These are phyloP conservation scores for Drosophila trichaetosa DNA, from an alignment of 2,888 invertebrate species.

Conservation along the genomic window DNA sequence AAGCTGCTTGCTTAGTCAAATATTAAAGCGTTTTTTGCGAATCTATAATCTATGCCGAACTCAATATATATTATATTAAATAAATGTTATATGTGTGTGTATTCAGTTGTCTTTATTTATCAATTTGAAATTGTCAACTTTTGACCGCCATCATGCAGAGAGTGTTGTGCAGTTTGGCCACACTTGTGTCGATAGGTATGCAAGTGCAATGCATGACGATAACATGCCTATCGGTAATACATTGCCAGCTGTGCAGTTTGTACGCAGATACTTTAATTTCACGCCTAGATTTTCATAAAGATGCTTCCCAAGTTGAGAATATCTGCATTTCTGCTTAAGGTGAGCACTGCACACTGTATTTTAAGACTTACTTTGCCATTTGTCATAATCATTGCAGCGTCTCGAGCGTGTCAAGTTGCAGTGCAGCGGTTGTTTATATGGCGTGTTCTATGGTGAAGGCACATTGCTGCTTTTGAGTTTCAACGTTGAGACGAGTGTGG, in stretches of 20 bases:
- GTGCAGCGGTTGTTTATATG: constrained; percentile 90
- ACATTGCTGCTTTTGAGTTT: constrained; percentile 89
- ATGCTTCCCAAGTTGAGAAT: constrained; percentile 92
- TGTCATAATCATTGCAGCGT: constrained; percentile 86
- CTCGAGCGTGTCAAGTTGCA: constrained; percentile 88
- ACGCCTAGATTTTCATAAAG: constrained; percentile 48
- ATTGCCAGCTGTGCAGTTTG: constrained; percentile 73
- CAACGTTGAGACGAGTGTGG: constrained; percentile 88
- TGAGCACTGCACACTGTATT: constrained; percentile 83
- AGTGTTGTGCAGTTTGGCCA: constrained; percentile 22
- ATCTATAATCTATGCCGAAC: constrained; percentile 69
- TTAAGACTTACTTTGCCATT: background rate
- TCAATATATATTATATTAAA: constrained; percentile 71
- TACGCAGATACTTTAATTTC: constrained; percentile 26
- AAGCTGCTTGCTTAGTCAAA: constrained; percentile 48
- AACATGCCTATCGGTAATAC: constrained; percentile 40
- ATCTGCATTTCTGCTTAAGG: constrained; percentile 89
- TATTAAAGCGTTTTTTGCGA: constrained; percentile 59
- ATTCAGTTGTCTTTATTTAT: constrained; percentile 5
- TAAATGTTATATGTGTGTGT: constrained; percentile 75
- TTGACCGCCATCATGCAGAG: background rate
- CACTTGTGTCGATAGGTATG: constrained; percentile 24
- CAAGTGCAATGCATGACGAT: constrained; percentile 29
- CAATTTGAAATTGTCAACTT: background rate
- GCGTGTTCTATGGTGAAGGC: constrained; percentile 90